These are phyloP conservation scores for Bubo bubo DNA, from an alignment of 2,113 vertebrate genomes.

Conservation along the genomic window DNA sequence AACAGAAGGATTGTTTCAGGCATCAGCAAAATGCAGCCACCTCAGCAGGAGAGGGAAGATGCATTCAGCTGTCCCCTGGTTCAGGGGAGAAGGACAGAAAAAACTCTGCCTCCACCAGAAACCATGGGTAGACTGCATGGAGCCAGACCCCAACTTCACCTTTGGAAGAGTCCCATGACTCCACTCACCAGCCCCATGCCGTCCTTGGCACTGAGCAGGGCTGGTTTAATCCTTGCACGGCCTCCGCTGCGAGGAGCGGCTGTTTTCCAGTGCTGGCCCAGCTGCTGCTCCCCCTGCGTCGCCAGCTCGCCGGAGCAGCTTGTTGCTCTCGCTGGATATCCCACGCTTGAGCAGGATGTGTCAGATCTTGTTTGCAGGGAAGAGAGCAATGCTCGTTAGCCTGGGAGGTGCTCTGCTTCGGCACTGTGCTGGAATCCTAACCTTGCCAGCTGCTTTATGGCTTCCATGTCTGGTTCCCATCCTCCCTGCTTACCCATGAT, in stretches of 20 bases:
- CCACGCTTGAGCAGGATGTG: background rate
- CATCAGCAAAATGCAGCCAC: rapidly evolving
- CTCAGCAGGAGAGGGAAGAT: background rate
- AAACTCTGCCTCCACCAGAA: background rate
- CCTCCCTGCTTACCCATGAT: background rate
- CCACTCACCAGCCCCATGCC: rapidly evolving
- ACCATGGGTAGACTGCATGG: rapidly evolving
- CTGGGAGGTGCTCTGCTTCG: background rate
- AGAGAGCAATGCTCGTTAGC: background rate
- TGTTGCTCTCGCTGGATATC: background rate
- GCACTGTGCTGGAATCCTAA: background rate
- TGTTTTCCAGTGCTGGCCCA: rapidly evolving
- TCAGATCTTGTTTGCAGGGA: background rate
- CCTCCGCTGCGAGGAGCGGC: rapidly evolving
- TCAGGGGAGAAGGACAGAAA: background rate
- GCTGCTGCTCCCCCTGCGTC: background rate
- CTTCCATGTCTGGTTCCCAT: background rate
- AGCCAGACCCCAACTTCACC: rapidly evolving
- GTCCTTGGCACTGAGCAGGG: background rate
- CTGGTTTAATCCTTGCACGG: background rate
- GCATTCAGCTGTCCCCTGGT: background rate
- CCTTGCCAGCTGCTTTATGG: background rate
- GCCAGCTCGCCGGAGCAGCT: background rate
- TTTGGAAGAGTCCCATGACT: background rate
- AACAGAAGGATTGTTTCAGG: background rate